phyloP scores from a whole-genome alignment of 2,797 vertebrate species.

The Xyrichtys novacula region DNA sequence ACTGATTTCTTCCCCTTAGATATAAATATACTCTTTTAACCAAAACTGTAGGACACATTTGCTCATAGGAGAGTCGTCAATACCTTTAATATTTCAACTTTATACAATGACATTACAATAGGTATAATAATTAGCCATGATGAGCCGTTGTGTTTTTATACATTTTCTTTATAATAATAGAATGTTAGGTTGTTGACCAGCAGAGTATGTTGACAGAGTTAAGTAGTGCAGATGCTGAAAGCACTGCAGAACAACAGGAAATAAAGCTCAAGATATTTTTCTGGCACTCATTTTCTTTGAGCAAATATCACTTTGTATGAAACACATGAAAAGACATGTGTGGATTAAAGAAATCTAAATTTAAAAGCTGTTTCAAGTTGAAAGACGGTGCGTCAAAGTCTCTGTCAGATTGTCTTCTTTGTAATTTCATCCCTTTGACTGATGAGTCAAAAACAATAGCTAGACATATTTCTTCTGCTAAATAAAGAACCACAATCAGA shows the following conservation, averaged over 20 bases:
- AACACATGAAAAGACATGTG: conserved; percentile 8
- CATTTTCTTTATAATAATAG: no score
- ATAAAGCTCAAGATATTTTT: no score
- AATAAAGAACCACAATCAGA: conserved; percentile 58
- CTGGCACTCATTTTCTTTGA: conserved; percentile 8
- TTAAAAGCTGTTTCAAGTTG: conserved; percentile 53
- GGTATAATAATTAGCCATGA: no score
- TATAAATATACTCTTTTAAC: conserved; percentile 3
- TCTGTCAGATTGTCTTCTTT: conserved; percentile 47
- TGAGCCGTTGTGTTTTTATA: not conserved
- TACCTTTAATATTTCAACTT: not conserved
- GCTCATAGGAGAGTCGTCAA: no score
- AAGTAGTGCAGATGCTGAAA: not conserved
- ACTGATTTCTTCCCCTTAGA: conserved; percentile 11
- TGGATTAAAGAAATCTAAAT: conserved; percentile 47
- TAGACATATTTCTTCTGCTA: conserved; percentile 50
- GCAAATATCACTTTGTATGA: conserved; percentile 9
- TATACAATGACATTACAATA: no score
- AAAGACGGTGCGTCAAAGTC: conserved; percentile 27
- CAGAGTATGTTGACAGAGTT: not conserved
- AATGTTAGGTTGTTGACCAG: not conserved
- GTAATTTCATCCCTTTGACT: conserved; percentile 32
- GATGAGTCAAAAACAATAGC: conserved; percentile 41
- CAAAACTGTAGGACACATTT: not conserved
- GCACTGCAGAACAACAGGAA: not conserved